Conservation (phyloP, 2,113 vertebrate species). For the Calidris pygmaea region DNA sequence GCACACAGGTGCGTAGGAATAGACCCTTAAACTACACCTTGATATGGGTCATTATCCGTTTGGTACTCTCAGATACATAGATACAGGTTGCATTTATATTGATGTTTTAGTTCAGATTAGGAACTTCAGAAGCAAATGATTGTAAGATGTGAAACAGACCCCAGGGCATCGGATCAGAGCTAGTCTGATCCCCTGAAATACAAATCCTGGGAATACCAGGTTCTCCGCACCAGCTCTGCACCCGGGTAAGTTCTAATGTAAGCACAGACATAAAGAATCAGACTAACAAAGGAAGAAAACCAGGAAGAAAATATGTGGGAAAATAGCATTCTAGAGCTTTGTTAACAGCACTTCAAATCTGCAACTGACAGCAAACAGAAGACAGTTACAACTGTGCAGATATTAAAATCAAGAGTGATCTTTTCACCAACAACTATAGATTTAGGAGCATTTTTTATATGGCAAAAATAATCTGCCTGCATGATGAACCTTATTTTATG, state of each 20-base stretch:
- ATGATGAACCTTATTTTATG: neutral
- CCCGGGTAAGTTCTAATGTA: neutral
- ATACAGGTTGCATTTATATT: neutral
- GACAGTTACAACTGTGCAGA: neutral
- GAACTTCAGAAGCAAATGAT: neutral
- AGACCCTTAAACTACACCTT: neutral
- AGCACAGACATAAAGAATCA: neutral
- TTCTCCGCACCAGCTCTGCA: neutral
- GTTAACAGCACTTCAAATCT: neutral
- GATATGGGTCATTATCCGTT: neutral
- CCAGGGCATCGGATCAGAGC: neutral
- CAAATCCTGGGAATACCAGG: neutral
- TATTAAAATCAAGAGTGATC: neutral
- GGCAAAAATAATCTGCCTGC: neutral
- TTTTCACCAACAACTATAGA: neutral
- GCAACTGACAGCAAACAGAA: neutral
- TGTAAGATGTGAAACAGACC: neutral
- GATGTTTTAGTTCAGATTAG: neutral
- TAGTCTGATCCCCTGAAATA: neutral
- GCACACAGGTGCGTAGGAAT: fast-evolving
- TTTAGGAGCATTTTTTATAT: neutral
- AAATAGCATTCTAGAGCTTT: neutral
- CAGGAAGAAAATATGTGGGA: neutral
- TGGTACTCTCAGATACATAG: neutral
- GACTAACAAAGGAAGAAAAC: neutral